Percentiles rank a stretch among this genome's conserved stretches.
These are phyloP conservation scores for Orthosia gothica DNA, from an alignment of 2,888 invertebrate species.

Conservation along the genomic window DNA sequence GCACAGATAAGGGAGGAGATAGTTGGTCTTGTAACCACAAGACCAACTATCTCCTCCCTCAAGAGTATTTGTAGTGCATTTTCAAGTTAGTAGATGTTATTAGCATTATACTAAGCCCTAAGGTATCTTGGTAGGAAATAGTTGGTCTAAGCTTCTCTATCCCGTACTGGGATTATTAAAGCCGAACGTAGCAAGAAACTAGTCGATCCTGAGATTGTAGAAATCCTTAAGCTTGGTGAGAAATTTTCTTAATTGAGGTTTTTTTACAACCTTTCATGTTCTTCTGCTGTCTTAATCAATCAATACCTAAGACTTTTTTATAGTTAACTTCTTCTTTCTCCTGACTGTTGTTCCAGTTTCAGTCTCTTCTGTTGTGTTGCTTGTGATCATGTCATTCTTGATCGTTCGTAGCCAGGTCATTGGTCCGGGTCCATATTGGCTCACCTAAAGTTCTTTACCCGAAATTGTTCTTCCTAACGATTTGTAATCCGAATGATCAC, in stretches of 20 bases:
- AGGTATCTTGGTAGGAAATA: background rate
- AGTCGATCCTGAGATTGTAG: background rate
- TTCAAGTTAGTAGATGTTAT: constrained; percentile 3
- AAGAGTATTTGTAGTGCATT: constrained; percentile 35
- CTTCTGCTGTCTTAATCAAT: background rate
- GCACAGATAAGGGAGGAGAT: constrained; percentile 26
- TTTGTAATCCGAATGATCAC: no score
- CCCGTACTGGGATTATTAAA: background rate
- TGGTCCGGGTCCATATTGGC: no score
- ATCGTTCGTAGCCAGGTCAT: no score
- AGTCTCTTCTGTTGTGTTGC: no score
- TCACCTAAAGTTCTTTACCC: no score
- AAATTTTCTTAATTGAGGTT: background rate
- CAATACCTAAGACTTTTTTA: background rate
- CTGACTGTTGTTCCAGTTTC: no score
- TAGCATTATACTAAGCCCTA: constrained; percentile 21
- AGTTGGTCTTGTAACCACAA: constrained; percentile 29
- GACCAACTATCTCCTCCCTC: no score
- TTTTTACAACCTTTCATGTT: background rate
- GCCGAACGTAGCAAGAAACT: background rate
- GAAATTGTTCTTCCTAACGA: no score
- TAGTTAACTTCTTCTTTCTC: no score
- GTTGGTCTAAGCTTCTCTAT: background rate
- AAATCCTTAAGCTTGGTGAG: background rate
- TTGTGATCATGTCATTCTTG: no score